Conservation (phyloP, 2,797 vertebrate genomes). For the Moxostoma hubbsi region DNA sequence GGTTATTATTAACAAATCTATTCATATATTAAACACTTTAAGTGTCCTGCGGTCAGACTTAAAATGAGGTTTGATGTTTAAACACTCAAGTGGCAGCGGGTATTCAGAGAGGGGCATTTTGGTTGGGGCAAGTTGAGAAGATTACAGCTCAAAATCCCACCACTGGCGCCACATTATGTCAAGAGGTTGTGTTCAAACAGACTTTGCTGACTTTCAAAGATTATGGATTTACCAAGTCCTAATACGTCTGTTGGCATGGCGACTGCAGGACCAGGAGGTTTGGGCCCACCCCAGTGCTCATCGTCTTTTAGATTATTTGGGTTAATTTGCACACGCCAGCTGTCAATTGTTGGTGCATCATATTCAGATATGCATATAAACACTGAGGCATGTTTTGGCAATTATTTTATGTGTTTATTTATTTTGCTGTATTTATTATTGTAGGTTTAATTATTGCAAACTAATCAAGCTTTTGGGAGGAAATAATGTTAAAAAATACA, state of each 20-base stretch:
- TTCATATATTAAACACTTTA: too few species aligned
- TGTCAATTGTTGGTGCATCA: slow-evolving; percentile 70
- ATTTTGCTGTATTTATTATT: slow-evolving; percentile 20
- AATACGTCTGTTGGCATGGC: too few species aligned
- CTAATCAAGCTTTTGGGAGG: slow-evolving; percentile 25
- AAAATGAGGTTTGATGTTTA: too few species aligned
- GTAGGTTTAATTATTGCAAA: slow-evolving; percentile 37
- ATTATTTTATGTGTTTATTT: slow-evolving; percentile 27
- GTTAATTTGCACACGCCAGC: slow-evolving; percentile 75
- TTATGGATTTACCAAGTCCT: slow-evolving; percentile 16
- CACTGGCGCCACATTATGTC: slow-evolving; percentile 16
- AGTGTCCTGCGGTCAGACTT: too few species aligned
- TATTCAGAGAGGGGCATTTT: neutral
- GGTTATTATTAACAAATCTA: too few species aligned
- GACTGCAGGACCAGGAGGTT: too few species aligned
- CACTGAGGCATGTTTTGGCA: slow-evolving; percentile 5
- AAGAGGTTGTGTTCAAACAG: slow-evolving; percentile 16
- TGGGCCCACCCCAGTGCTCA: slow-evolving; percentile 56
- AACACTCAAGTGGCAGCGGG: neutral
- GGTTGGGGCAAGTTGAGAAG: slow-evolving; percentile 6
- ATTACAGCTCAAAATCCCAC: slow-evolving; percentile 11
- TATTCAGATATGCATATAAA: slow-evolving; percentile 69
- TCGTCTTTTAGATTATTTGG: slow-evolving; percentile 64
- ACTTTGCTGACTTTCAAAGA: slow-evolving; percentile 13
- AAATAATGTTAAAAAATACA: neutral